These are phyloP conservation scores for Muntiacus muntjak DNA, from an alignment of 2,113 vertebrate genomes.

Conservation along the genomic window DNA sequence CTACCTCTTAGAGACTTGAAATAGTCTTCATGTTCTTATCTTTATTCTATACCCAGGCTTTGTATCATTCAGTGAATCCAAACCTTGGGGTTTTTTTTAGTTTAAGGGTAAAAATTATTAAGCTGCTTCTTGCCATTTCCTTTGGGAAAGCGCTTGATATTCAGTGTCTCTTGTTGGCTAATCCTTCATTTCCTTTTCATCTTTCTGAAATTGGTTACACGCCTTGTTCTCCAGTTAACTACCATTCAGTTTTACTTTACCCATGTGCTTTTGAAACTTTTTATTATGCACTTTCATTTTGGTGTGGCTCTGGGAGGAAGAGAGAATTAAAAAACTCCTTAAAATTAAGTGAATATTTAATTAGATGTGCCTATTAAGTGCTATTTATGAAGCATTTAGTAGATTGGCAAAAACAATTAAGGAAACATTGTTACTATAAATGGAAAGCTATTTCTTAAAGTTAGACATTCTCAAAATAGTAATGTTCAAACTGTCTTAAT, in stretches of 20 bases:
- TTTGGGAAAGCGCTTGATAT: background rate
- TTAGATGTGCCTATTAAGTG: background rate
- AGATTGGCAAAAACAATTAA: background rate
- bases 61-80: background rate
- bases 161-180: background rate
- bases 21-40: background rate
- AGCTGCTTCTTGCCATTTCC: background rate
- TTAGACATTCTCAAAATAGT: background rate
- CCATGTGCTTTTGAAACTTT: background rate
- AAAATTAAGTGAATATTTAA: background rate
- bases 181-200: background rate
- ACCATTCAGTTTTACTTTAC: background rate
- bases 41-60: background rate
- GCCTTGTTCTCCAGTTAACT: background rate
- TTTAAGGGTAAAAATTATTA: background rate
- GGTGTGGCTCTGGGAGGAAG: background rate
- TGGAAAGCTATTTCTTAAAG: slow-evolving; percentile 16
- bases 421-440: background rate
- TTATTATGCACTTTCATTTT: background rate
- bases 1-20: background rate
- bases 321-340: background rate
- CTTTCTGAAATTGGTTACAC: background rate
- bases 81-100: background rate
- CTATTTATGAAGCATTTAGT: background rate
- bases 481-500: background rate